These are phyloP conservation scores for Nephotettix cincticeps DNA, from an alignment of 1,140 invertebrate species.

Conservation along the genomic window DNA sequence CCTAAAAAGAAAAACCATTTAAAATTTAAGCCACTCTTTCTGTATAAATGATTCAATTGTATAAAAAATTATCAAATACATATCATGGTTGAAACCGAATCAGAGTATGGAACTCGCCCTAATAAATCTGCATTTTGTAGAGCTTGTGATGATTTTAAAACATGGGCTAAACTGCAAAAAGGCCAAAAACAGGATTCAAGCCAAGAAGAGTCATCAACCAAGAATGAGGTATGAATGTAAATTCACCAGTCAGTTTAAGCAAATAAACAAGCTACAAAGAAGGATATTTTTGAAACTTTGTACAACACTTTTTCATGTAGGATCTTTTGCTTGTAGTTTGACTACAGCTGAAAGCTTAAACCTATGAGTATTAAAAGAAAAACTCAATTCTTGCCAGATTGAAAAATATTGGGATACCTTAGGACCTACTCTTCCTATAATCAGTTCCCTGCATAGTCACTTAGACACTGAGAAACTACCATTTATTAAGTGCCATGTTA, in stretches of 20 bases:
- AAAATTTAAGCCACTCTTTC: too few relatives aligned
- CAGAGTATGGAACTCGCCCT: neutral
- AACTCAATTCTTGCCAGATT: too few relatives aligned
- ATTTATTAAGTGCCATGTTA: too few relatives aligned
- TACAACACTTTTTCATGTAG: neutral
- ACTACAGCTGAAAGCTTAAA: neutral
- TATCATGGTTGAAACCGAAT: neutral
- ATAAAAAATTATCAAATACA: too few relatives aligned
- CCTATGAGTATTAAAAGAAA: neutral
- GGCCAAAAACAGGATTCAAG: neutral
- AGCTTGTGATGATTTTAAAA: slow-evolving; percentile 19
- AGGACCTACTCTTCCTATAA: too few relatives aligned
- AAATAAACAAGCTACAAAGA: neutral
- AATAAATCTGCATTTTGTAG: neutral
- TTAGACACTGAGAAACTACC: too few relatives aligned
- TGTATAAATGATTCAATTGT: too few relatives aligned
- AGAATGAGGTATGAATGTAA: neutral
- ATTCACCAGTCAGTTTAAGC: neutral
- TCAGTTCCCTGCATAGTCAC: too few relatives aligned
- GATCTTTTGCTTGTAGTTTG: neutral
- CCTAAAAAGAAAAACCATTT: too few relatives aligned
- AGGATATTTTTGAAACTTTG: neutral
- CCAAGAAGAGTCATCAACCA: neutral
- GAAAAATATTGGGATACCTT: too few relatives aligned
- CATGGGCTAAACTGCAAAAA: neutral